Base-by-base conservation (phyloP, 2,797 vertebrate genomes). In the Mormyrops attenuatus region DNA sequence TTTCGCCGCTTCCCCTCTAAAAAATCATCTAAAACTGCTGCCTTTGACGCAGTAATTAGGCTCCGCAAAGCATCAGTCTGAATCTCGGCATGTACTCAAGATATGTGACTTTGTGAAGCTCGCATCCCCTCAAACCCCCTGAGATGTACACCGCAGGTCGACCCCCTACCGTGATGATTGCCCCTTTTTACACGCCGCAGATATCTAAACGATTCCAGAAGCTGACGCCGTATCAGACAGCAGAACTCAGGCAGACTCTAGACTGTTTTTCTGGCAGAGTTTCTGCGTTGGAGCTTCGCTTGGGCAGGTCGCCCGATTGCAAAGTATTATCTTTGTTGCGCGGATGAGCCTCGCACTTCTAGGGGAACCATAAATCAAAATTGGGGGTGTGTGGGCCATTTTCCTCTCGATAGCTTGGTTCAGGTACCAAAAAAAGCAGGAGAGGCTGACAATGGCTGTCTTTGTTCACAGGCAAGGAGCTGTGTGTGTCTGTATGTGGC, bases 371-470 rank as follows among this genome's bases (percentile, higher is more conserved):
- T 87, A 30, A 57, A 57, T 20, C 30, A 26, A 20, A 55, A 55
- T 50, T 17, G 73, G 52, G 4, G 11, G 52, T 38, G 53, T 38
- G 5, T 38, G 85, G 49, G 85, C 50, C 30, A 38, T 55, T 86
- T 13, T 30, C 22, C 22, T 86, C n/a, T 52, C 50, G 0, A 86
- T 30, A 55, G 50, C 50, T 86, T 30, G 22, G 50, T 49, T 85
- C 85, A 86, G 52, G 52, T 55, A 87, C 50, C n/a, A 9, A 2
- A 87, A 57, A 38, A 87, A 20, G 26, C 47, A 57, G 85, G 85
- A 57, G 85, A 57, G 85, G 15, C 52, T 87, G 85, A 87, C 85
- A 55, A 3, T 87, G 85, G 85, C 52, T 55, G 50, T 3, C 85
- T 87, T 87, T 87, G 52, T 87, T 57, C 84, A 30, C 50, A 53